phyloP scores from a whole-genome alignment of 2,888 invertebrate genomes.

The Glyphotaelius pellucidus region DNA sequence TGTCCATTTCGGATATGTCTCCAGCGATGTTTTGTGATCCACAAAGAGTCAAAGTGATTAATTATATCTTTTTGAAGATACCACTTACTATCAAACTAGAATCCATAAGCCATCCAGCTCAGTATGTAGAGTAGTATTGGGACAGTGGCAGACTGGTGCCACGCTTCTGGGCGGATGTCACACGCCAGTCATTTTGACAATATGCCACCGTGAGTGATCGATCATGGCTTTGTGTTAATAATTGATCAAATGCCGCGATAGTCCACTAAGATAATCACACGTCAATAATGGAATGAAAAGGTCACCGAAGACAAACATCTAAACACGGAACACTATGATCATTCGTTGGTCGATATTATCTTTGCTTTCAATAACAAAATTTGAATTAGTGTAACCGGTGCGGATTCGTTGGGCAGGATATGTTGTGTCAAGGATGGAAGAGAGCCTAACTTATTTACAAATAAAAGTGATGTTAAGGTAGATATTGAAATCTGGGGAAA shows the following conservation, averaged over 20 bases:
- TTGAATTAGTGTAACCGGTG: not conserved
- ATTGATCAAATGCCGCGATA: not conserved
- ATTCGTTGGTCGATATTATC: not conserved
- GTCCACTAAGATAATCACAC: not conserved
- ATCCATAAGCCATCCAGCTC: not conserved
- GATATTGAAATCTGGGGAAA: too few relatives aligned
- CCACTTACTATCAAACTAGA: not conserved
- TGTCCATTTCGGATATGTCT: not conserved
- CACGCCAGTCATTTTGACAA: not conserved
- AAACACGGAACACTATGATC: not conserved
- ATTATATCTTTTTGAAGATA: not conserved
- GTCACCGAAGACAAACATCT: not conserved
- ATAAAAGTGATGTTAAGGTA: not conserved
- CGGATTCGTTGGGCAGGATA: not conserved
- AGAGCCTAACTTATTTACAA: not conserved
- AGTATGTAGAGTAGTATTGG: not conserved
- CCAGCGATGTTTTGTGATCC: not conserved
- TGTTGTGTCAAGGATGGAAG: not conserved
- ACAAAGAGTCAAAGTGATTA: not conserved
- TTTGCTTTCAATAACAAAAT: not conserved
- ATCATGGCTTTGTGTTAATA: slow-evolving; percentile 10
- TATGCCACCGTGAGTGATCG: slow-evolving; percentile 16
- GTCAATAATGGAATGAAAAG: slow-evolving; percentile 4
- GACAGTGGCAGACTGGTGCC: not conserved
- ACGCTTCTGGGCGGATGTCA: not conserved